Evolutionary conservation across 2,113 vertebrate genomes (phyloP), one percentile per base, ranked within the genome.

Genomic region (Strix aluco): DNA sequence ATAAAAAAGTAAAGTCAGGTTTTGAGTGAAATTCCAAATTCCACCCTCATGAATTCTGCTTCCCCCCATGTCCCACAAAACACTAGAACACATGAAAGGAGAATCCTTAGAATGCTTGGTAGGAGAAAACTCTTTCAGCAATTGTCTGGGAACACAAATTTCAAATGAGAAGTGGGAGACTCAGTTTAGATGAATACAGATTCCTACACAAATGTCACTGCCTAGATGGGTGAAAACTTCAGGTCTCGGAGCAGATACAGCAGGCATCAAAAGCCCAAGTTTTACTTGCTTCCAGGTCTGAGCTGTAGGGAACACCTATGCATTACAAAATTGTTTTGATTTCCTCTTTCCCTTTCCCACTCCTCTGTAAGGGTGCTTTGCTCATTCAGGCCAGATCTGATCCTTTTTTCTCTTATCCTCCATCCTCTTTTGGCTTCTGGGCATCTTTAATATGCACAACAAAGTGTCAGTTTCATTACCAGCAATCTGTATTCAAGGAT

Each of bases 401-500:
- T 95, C 10, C 1, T 83, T 87, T 88, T 94, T 91, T 82, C 67
- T 90, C 84, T 78, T 91, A 80, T 88, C 94, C 62, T 90, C 46
- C 23, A 20, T 73, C 58, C 84, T 85, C 71, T 86, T 96, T 96
- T 97, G 77, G 94, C 88, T 97, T 89, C 96, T 92, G 79, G 93
- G 94, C 87, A 92, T 97, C 85, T 93, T 97, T 97, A 97, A 96
- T 94, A 97, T 95, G 95, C 88, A 77, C 89, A 90, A 96, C 94
- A 91, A 97, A 96, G 95, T 92, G 91, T 94, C 94, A 66, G 65
- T 96, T 97, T 96, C 91, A 95, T 97, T 97, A 96, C 92, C 92
- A 93, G 97, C 91, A 97, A 97, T 97, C 96, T 97, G 94, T 97
- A 97, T 96, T 97, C 97, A 97, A 97, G 95, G 93, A 94, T 95